Percentiles rank a stretch among this genome's conserved stretches.
phyloP scores from a whole-genome alignment of 1,140 invertebrate species.

The Drosophila repletoides region DNA sequence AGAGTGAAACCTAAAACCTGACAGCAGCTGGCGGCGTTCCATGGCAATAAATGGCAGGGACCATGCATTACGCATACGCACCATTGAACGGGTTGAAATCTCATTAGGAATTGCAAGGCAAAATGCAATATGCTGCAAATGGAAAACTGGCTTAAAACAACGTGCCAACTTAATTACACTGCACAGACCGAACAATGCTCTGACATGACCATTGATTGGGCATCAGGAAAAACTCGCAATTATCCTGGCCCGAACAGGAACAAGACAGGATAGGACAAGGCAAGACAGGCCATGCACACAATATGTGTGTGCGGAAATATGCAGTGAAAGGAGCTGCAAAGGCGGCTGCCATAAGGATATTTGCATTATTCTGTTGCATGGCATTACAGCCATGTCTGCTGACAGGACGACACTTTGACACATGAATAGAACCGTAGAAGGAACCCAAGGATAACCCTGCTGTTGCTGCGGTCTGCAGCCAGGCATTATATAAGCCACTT shows the following conservation, averaged over 20 bases:
- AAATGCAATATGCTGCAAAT: not conserved
- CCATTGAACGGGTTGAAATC: constrained; percentile 47
- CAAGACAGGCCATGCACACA: not conserved
- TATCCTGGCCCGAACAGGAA: not conserved
- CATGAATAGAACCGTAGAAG: constrained; percentile 21
- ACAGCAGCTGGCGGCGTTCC: constrained; percentile 12
- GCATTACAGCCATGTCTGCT: constrained; percentile 9
- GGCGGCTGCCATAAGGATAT: constrained; percentile 20
- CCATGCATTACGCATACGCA: constrained; percentile 57
- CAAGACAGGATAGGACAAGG: not conserved
- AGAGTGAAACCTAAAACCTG: not conserved
- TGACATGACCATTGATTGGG: constrained; percentile 11
- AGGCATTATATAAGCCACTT: constrained; percentile 21
- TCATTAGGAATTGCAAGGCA: constrained; percentile 38
- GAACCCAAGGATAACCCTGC: constrained; percentile 11
- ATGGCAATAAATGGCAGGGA: constrained; percentile 2
- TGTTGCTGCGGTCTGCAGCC: not conserved
- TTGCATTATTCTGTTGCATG: constrained; percentile 24
- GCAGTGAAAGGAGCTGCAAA: not conserved
- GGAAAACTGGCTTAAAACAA: not conserved
- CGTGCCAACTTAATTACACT: constrained; percentile 25
- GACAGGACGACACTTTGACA: constrained; percentile 41
- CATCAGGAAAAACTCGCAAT: constrained; percentile 11
- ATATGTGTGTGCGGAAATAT: not conserved
- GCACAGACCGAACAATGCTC: not conserved